These are phyloP conservation scores for Mormoops blainvillei DNA, from an alignment of 2,113 vertebrate genomes.

Conservation along the genomic window DNA sequence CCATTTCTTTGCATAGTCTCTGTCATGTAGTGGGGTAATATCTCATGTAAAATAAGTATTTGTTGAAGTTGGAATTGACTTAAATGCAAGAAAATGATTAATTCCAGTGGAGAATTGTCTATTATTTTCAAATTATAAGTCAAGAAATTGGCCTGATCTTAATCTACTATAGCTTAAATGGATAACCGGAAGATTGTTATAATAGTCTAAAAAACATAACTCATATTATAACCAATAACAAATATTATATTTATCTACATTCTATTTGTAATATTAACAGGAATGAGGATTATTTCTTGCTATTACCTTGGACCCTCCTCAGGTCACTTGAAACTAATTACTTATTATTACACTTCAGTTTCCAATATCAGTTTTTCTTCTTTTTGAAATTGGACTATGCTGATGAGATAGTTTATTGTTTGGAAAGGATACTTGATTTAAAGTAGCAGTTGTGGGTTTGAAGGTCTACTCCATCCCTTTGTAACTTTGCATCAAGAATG, in stretches of 20 bases:
- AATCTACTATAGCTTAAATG: background rate
- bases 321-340: background rate
- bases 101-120: background rate
- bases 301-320: background rate
- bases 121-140: constrained; percentile 15
- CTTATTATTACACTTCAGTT: constrained; percentile 1
- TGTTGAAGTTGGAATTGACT: background rate
- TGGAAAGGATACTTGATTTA: background rate
- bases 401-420: background rate
- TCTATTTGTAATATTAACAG: background rate
- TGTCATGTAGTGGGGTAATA: background rate
- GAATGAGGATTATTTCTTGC: background rate
- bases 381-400: background rate
- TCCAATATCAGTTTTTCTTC: background rate
- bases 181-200: background rate
- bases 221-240: background rate
- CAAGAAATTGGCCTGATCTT: background rate
- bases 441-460: background rate
- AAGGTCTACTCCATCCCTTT: background rate
- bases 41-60: background rate
- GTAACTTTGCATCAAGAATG: background rate
- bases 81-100: background rate
- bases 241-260: background rate
- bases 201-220: background rate
- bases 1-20: background rate